Base-by-base conservation (phyloP, 2,888 invertebrate species). In the Patella depressa region DNA sequence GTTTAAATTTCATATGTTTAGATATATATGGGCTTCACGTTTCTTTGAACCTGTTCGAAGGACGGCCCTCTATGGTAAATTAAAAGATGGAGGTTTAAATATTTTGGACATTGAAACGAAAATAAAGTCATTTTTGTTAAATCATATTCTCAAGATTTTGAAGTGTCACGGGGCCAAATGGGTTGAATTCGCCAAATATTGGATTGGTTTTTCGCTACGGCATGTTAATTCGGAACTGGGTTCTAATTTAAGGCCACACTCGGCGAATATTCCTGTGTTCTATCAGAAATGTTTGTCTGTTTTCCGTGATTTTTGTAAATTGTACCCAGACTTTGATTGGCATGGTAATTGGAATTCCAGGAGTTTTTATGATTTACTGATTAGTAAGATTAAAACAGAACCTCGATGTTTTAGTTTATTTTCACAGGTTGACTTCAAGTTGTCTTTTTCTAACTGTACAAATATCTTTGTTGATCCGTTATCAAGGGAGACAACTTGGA, bases 211-310 rank as follows among this genome's bases (percentile, higher is more conserved):
- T 19, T 71, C 71, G 45, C 71, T 80, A 7, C 72, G 79, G 53
- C 24, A 54, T 17, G 34, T 70, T 29, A 75, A 75, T 54, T 59
- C 74, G 29, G 53, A 45, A 17, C 71, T 79, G 55, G 34, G 70
- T n/a, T 69, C 70, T 53, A 78, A 78, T 72, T 70, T 71, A 34
- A 75, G 70, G 9, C 80, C 80, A 17, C 78, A 80, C 65, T 79
- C 79, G 65, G 79, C 77, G 15, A 15, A 24, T 59, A 71, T 76
- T 53, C 78, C 80, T 34, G 19, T 70, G 1, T 80, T 78, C 59
- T 80, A 80, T 57, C 29, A 70, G 73, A n/a, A 57, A 53, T 79
- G 75, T 76, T 53, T 79, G 29, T 29, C 19, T 15, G 71, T 70
- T 45, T 73, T 76, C 24, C 65, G 65, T 65, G 65, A 65, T 15